phyloP scores from a whole-genome alignment of 2,113 vertebrate genomes.

The Xiphorhynchus elegans region DNA sequence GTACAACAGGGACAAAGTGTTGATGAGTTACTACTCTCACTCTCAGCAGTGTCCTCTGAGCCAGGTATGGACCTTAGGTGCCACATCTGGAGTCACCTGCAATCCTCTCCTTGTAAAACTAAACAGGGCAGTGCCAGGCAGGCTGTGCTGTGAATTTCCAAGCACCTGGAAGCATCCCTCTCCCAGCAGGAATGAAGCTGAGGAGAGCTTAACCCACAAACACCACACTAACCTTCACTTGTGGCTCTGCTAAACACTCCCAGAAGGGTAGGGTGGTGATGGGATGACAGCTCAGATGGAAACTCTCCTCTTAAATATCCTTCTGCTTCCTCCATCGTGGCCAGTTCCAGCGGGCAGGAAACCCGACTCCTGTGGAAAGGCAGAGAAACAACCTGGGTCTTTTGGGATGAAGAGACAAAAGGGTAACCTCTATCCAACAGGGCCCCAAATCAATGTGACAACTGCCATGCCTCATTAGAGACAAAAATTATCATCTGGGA shows the following conservation, averaged over 20 bases:
- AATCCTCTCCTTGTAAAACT: not conserved
- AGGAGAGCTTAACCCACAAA: not conserved
- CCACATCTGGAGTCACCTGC: not conserved
- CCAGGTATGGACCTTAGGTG: not conserved
- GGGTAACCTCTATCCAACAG: not conserved
- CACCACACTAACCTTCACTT: conserved; percentile 71
- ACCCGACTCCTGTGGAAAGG: conserved; percentile 66
- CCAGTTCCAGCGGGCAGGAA: conserved; percentile 74
- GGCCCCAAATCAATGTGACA: not conserved
- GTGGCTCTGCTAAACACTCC: conserved; percentile 80
- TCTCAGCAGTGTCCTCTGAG: not conserved
- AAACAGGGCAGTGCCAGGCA: not conserved
- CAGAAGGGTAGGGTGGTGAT: conserved; percentile 70
- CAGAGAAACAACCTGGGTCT: not conserved
- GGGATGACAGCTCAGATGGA: conserved; percentile 54
- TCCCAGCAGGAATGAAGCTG: not conserved
- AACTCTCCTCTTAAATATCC: conserved; percentile 81
- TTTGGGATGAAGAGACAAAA: not conserved
- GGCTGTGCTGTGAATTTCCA: not conserved
- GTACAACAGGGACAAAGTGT: not conserved
- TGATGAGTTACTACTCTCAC: not conserved
- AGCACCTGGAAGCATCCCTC: not conserved
- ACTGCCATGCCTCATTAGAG: not conserved
- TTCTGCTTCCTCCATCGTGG: conserved; percentile 79
- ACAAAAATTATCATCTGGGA: not conserved